phyloP scores from a whole-genome alignment of 2,113 vertebrate species.

The Probosciger aterrimus region DNA sequence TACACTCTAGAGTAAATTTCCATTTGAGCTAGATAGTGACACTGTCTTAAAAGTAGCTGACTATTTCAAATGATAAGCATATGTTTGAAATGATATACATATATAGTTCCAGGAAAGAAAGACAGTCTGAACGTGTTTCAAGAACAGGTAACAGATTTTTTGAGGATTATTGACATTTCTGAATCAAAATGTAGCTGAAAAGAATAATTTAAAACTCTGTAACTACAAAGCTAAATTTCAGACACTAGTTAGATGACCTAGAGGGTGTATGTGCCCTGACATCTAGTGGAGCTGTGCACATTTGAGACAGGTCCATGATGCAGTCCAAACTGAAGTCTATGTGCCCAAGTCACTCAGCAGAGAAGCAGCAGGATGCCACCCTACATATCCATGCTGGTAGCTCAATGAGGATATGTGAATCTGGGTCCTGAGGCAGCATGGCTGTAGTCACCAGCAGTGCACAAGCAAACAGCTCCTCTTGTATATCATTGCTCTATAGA shows the following conservation, averaged over 20 bases:
- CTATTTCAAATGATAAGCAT: neutral
- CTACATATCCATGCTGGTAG: rapidly evolving
- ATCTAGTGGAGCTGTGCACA: neutral
- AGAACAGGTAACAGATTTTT: neutral
- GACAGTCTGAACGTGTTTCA: neutral
- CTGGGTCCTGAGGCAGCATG: neutral
- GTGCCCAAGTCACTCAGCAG: neutral
- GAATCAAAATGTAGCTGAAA: neutral
- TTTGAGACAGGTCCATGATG: neutral
- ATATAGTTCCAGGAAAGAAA: neutral
- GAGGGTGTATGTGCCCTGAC: neutral
- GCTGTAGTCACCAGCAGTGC: neutral
- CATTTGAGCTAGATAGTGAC: neutral
- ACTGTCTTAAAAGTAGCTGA: neutral
- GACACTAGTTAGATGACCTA: neutral
- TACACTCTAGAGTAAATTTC: neutral
- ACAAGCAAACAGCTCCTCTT: neutral
- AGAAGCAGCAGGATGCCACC: neutral
- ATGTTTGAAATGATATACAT: neutral
- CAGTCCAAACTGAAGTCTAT: neutral
- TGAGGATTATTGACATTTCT: neutral
- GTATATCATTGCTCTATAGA: neutral
- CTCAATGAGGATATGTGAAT: neutral
- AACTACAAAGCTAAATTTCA: neutral
- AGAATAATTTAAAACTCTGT: neutral